Evolutionary conservation across 35 echinoderm and acorn worm species (phyloP).

Genomic region (Ptychodera flava): DNA sequence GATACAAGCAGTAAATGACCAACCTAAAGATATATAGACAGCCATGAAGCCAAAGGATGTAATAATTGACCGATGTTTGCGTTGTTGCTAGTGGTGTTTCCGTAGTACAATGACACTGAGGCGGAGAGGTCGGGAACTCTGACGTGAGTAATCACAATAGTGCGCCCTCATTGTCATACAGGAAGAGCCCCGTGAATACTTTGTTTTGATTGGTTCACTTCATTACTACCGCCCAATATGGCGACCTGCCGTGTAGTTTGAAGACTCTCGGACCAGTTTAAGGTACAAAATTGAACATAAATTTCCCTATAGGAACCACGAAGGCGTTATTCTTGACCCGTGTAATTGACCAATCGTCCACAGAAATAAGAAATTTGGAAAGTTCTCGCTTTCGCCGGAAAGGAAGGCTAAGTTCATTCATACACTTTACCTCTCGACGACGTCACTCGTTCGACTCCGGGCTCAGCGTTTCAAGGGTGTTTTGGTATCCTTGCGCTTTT

Average conservation of each 20-base stretch:
- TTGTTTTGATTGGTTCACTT: not conserved
- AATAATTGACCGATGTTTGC: no score
- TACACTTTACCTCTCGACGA: not conserved
- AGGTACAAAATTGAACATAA: not conserved
- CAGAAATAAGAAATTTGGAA: not conserved
- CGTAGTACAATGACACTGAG: no score
- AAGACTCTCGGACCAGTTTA: not conserved
- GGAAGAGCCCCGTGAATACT: not conserved
- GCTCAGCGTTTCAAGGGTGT: no score
- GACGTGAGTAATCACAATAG: no score
- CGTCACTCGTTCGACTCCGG: not conserved
- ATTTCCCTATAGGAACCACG: not conserved
- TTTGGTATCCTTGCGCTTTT: no score
- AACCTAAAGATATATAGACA: no score
- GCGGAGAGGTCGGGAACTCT: no score
- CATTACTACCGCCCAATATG: not conserved
- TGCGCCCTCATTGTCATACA: not conserved
- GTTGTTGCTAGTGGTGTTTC: no score
- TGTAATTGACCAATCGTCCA: not conserved
- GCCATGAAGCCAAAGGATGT: no score
- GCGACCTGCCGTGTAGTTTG: not conserved
- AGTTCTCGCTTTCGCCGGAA: not conserved
- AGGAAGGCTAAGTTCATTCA: not conserved
- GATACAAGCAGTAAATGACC: no score
- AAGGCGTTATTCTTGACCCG: not conserved